Evolutionary conservation across 2,113 vertebrate species (phyloP).

Genomic region (Malaclemys terrapin): DNA sequence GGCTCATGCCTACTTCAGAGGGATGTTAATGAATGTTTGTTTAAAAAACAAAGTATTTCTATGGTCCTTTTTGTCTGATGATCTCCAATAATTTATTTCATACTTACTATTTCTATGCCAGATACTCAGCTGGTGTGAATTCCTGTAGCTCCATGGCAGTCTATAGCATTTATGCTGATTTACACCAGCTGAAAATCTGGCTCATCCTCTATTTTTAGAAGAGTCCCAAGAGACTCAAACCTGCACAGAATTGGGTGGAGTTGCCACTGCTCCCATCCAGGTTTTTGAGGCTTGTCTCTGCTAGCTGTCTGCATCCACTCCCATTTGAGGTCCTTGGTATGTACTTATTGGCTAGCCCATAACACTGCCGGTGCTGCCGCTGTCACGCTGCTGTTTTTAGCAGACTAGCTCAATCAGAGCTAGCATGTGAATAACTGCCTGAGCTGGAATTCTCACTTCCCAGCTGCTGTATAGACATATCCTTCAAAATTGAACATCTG

Average conservation of each 20-base stretch:
- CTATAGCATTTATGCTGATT: not conserved
- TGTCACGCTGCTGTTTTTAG: not conserved
- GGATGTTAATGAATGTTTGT: not conserved
- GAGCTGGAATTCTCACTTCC: not conserved
- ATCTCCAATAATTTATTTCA: not conserved
- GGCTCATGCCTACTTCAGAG: not conserved
- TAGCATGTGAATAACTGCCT: not conserved
- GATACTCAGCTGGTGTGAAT: not conserved
- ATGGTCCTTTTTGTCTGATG: not conserved
- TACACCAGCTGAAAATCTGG: not conserved
- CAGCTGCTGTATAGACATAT: not conserved
- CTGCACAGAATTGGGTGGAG: not conserved
- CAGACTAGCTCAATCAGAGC: not conserved
- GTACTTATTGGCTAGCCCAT: not conserved
- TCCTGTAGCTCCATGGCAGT: constrained; percentile 7
- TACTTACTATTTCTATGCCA: not conserved
- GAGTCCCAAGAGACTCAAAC: not conserved
- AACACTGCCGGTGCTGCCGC: not conserved
- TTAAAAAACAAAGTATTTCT: constrained; percentile 7
- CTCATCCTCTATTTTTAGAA: not conserved
- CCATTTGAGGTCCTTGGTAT: not conserved
- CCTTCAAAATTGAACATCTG: not conserved
- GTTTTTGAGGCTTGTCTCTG: not conserved
- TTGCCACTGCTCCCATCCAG: not conserved
- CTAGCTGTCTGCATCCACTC: not conserved